phyloP scores from a whole-genome alignment of 2,888 invertebrate genomes.

The Meloe dianella region DNA sequence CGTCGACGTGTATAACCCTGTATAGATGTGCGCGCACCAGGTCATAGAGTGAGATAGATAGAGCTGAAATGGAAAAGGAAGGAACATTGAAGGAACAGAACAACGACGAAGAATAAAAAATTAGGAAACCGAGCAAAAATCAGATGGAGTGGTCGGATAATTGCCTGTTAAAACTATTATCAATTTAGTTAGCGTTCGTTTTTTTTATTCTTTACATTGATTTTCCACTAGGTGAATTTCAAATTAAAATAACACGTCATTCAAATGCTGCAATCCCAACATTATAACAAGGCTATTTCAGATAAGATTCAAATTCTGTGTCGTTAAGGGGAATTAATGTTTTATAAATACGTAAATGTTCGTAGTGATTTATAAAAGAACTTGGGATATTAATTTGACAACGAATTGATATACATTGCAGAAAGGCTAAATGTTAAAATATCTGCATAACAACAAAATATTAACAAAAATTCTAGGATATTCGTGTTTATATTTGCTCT shows the following conservation, averaged over 20 bases:
- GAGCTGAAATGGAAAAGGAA: background rate
- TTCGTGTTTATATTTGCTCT: background rate
- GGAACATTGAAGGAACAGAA: background rate
- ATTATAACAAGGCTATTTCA: background rate
- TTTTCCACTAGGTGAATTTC: background rate
- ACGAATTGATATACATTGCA: background rate
- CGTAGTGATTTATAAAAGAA: background rate
- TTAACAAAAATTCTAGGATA: background rate
- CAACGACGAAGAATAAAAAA: background rate
- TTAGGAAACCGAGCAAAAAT: background rate
- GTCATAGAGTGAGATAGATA: slow-evolving; percentile 40
- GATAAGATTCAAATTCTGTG: background rate
- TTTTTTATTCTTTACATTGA: background rate
- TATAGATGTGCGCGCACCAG: slow-evolving; percentile 38
- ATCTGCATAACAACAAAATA: background rate
- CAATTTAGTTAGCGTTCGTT: background rate
- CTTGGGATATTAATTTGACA: background rate
- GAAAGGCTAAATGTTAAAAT: background rate
- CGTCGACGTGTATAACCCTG: slow-evolving; percentile 39
- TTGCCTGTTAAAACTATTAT: background rate
- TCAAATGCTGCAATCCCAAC: background rate
- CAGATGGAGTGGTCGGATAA: background rate
- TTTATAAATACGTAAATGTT: background rate
- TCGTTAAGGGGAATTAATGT: background rate
- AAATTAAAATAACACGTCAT: background rate